These are phyloP conservation scores for Cebidichthys violaceus DNA, from an alignment of 2,113 vertebrate genomes.

Conservation along the genomic window DNA sequence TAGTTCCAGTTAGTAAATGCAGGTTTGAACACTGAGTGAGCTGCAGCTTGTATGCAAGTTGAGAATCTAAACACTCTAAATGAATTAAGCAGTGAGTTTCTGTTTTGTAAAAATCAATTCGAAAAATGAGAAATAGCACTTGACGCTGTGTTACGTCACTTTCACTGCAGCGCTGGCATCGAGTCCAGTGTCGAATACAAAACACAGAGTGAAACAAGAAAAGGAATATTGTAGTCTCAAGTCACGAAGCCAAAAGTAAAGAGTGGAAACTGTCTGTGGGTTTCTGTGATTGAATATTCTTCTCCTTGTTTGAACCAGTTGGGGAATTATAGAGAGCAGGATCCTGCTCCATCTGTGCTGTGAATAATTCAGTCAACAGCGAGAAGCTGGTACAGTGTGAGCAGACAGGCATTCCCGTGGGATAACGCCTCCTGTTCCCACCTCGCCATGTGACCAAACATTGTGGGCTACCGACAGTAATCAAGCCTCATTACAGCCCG, in stretches of 20 bases:
- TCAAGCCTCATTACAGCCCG: constrained; percentile 2
- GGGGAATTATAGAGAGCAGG: constrained; percentile 45
- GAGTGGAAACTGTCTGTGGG: constrained; percentile 12
- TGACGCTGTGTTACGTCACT: not conserved
- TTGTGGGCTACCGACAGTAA: constrained; percentile 6
- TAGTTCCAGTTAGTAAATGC: not conserved
- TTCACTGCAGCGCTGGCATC: not conserved
- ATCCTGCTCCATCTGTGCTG: constrained; percentile 64
- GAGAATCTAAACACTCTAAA: not conserved
- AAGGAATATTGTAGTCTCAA: not conserved
- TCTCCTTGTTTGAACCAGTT: constrained; percentile 19
- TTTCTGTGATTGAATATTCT: constrained; percentile 17
- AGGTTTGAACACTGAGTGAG: not conserved
- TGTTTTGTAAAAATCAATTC: not conserved
- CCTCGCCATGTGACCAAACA: constrained; percentile 36
- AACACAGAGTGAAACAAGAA: not conserved
- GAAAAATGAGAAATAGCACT: constrained; percentile 6
- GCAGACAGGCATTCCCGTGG: constrained; percentile 52
- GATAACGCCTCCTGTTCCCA: constrained; percentile 43
- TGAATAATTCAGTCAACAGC: constrained; percentile 67
- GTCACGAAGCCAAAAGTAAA: constrained; percentile 24
- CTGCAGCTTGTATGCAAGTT: not conserved
- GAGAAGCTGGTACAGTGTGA: constrained; percentile 40
- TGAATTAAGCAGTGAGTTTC: not conserved
- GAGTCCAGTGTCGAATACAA: not conserved